Base-by-base conservation (phyloP, 2,888 invertebrate genomes). In the Octonoba sinensis region DNA sequence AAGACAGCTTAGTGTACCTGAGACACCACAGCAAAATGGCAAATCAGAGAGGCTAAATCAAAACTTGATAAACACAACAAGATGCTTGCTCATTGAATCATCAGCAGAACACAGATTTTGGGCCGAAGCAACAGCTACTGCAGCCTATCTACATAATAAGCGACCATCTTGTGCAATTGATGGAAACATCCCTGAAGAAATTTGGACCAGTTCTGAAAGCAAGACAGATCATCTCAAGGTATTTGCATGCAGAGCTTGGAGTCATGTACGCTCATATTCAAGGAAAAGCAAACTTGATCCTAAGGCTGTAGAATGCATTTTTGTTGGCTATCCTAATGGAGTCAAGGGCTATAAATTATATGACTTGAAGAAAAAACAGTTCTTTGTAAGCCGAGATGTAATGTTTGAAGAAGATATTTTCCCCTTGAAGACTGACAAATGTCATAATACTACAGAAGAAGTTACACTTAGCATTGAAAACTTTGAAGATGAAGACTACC, bases 351-450 rank as follows among this genome's bases (percentile, higher is more conserved):
- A 69, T 36, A 67, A 51, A 24, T 24, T 76, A 27, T 69, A 44
- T 18, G 18, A 69, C 27, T 2, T 36, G 18, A 69, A 67, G 20
- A 60, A 49, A 11, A 51, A 76, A 20, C 24, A 20, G 1, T 57
- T 76, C 36, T 49, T 59, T 11, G 20, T 76, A 1, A 76, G 74
- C 49, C n/a, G 66, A 56, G 65, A 66, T 49, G 51, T 69, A 3
- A 69, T 16, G 3, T 76, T 76, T 49, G 60, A 76, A 36, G 76
- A 76, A 67, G 20, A 67, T 54, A 56, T 60, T 8, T 76, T 76
- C 22, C 60, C 69, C 3, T 24, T 49, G 18, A 76, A 76, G 36
- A 36, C 8, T 11, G 18, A 70, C 11, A 18, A 67, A 15, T 54
- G 36, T 4, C 16, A 22, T 11, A 27, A 66, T 8, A 22, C 47